Evolutionary conservation across 2,797 vertebrate genomes (phyloP), one percentile per base, ranked within the genome.

Genomic region (Cheirogaleus major): DNA sequence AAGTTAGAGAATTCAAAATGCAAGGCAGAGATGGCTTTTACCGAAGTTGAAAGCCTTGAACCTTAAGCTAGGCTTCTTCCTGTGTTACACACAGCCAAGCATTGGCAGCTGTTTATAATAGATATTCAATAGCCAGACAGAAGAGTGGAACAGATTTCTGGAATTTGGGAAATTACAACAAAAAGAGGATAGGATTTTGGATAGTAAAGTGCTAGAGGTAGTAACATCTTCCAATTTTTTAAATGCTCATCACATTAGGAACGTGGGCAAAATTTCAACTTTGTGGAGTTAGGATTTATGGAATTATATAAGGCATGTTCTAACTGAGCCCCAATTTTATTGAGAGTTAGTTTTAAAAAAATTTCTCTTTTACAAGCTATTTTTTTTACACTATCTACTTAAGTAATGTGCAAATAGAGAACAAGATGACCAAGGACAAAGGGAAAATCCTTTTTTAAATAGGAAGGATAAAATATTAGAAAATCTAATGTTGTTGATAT

Each of bases 151-250:
- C 50, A 61, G 22, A 91, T 89, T 80, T 89, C 57, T 79, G 17
- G 30, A 79, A 52, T 84, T 80, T 84, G 57, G 86, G 52, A 69
- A 87, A 88, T 87, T 93, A 82, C 78, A 94, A 27, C 17, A 48
- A 80, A 96, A 84, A 63, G 11, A 92, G 18, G 55, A 43, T 59
- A 91, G 69, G 45, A 52, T 93, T 95, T 84, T 75, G 79, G 9
- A 7, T 22, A 79, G 0, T 89, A 35, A 52, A 76, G 25, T 85
- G 43, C 41, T 72, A 50, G 38, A 69, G 15, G 25, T 95, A 15
- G n/a, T 59, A 82, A 95, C 78, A 67, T 92, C 25, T 92, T 89
- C 41, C 52, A 32, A 15, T 22, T 92, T 95, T 63, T 83, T 89
- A 92, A 95, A 63, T 96, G 27, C 11, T 78, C 3, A 55, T 90